Evolutionary conservation across 2,797 vertebrate species (phyloP).

Genomic region (Propithecus deckenii): DNA sequence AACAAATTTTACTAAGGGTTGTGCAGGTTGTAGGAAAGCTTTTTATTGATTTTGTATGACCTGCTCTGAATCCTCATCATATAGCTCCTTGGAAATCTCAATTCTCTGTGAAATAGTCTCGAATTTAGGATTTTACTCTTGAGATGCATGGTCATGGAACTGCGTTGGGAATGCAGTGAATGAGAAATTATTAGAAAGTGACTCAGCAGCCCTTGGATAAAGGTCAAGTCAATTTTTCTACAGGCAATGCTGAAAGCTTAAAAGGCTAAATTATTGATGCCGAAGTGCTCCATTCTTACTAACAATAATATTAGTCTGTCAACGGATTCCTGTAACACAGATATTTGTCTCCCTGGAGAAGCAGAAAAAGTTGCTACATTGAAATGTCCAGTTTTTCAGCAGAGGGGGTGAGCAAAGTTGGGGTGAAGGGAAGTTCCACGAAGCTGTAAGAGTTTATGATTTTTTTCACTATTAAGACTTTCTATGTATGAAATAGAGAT

Average conservation of each 20-base stretch:
- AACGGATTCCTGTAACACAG: conserved; percentile 20
- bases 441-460: background rate
- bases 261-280: conserved; percentile 53
- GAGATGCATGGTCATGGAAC: background rate
- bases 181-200: conserved; percentile 18
- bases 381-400: background rate
- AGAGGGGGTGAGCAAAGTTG: background rate
- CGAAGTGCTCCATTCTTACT: background rate
- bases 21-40: background rate
- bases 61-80: background rate
- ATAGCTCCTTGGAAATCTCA: background rate
- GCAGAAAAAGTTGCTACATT: background rate
- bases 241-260: conserved; percentile 35
- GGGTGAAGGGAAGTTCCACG: background rate
- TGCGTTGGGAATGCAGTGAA: background rate
- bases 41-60: background rate
- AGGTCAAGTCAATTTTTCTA: conserved; percentile 59
- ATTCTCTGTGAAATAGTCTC: background rate
- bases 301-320: conserved; percentile 1
- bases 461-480: background rate
- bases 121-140: background rate
- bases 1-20: background rate
- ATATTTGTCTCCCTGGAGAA: conserved; percentile 5
- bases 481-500: background rate
- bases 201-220: conserved; percentile 38